Evolutionary conservation across 2,888 invertebrate species (phyloP), one percentile per base, ranked within the genome.

Genomic region (Hipparchia sbordonii): DNA sequence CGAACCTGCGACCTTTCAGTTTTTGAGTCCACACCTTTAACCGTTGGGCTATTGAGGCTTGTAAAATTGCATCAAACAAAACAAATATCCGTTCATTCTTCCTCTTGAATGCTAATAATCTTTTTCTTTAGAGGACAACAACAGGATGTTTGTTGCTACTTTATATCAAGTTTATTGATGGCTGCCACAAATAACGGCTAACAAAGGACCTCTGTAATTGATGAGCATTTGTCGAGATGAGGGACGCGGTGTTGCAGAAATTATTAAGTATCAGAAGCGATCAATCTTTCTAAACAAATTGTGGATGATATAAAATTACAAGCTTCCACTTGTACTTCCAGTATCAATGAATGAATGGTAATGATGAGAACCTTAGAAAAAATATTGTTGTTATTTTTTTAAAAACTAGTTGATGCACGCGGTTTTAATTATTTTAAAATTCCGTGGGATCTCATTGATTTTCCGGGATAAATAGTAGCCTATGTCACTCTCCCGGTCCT

Each of bases 281-380:
- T 76, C 76, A 76, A 76, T 76, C 76, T 74, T 70, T 67, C 52
- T 52, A 57, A 74, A 72, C 70, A 67, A 72, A 70, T 74, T 74
- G 57, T 23, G 13, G 70, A 65, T 59, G 69, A 52, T 56, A 61
- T 67, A 56, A 72, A 67, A 67, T 71, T 67, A 69, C 66, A 56
- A 62, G 13, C 63, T 71, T 57, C 7, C 23, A 23, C 23, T 57
- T 57, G 8, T 56, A 56, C 13, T 56, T 56, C 54, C n/a, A 54
- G 54, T 54, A 54, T 39, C 39, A 5, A 5, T 39, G 39, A 5
- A 39, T 23, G 23, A 23, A 23, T 23, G 23, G 23, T 23, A 39
- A 39, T 39, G 39, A 39, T 39, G 39, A 39, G 39, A 39, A 4
- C 39, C 39, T 1, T 39, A 39, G 39, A 39, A 39, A 39, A 39